Evolutionary conservation across 92 coral and sea anemone species (phyloP).

Genomic region (Umimayanthus kanabou): DNA sequence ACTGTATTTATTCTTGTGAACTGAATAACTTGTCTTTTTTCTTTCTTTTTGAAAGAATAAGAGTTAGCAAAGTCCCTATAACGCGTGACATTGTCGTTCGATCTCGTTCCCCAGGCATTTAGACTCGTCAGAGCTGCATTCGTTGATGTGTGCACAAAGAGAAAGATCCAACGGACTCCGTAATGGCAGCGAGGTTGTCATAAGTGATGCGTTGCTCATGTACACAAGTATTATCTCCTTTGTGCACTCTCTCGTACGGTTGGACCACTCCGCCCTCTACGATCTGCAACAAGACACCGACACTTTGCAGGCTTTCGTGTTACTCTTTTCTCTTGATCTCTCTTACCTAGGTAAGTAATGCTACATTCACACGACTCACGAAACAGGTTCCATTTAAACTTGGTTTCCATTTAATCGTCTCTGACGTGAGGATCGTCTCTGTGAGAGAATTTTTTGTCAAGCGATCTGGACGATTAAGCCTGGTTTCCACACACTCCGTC

Average conservation of each 20-base stretch:
- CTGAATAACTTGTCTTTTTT: no score
- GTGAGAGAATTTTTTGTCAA: no score
- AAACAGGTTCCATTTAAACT: no score
- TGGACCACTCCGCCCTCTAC: slow-evolving; percentile 66
- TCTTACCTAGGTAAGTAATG: slow-evolving; percentile 47
- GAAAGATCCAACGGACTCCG: slow-evolving; percentile 28
- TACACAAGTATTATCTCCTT: slow-evolving; percentile 58
- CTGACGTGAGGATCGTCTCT: no score
- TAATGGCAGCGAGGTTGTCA: slow-evolving; percentile 60
- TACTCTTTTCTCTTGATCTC: slow-evolving; percentile 52
- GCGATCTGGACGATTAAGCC: no score
- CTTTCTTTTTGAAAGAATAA: no score
- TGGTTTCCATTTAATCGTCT: no score
- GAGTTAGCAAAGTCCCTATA: neutral
- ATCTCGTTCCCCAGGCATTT: slow-evolving; percentile 60
- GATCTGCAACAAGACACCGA: slow-evolving; percentile 72
- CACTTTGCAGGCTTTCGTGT: slow-evolving; percentile 66
- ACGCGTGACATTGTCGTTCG: neutral
- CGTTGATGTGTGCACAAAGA: slow-evolving; percentile 48
- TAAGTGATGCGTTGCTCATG: slow-evolving; percentile 78
- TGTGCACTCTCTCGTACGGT: slow-evolving; percentile 52
- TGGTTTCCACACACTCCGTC: no score
- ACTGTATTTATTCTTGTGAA: no score
- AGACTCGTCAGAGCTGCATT: slow-evolving; percentile 67
- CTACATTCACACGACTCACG: no score